Evolutionary conservation across 1,140 invertebrate genomes (phyloP).

Genomic region (Kradibia gibbosae): DNA sequence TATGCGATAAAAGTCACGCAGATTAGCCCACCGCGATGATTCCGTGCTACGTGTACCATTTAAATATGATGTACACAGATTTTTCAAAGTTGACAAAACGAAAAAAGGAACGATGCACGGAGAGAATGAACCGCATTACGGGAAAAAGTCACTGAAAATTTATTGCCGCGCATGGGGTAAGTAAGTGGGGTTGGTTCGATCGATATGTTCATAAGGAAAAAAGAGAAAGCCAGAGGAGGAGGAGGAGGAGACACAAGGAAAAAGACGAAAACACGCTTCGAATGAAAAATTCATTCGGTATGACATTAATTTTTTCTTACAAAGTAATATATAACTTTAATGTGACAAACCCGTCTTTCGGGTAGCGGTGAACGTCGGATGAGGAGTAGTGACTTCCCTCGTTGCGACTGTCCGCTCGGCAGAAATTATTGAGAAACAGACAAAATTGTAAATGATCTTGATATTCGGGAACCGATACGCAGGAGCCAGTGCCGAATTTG

Average conservation of each 20-base stretch:
- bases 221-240: background rate
- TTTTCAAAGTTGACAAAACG: background rate
- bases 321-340: slow-evolving; percentile 11
- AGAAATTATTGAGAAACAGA: background rate
- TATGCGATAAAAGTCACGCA: no score
- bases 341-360: background rate
- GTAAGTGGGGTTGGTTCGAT: no score
- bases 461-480: background rate
- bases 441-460: background rate
- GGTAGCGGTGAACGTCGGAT: background rate
- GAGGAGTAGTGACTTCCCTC: background rate
- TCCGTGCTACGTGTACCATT: no score
- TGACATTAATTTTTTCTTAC: background rate
- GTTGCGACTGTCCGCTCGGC: background rate
- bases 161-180: background rate
- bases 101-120: background rate
- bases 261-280: background rate
- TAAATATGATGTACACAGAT: background rate
- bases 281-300: background rate
- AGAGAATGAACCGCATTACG: background rate
- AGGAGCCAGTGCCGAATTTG: background rate
- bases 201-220: background rate
- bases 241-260: background rate
- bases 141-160: background rate
- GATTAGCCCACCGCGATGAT: no score